Evolutionary conservation across 1,140 invertebrate species (phyloP), one percentile per base, ranked within the genome.

Genomic region (Armadillidium nasatum): DNA sequence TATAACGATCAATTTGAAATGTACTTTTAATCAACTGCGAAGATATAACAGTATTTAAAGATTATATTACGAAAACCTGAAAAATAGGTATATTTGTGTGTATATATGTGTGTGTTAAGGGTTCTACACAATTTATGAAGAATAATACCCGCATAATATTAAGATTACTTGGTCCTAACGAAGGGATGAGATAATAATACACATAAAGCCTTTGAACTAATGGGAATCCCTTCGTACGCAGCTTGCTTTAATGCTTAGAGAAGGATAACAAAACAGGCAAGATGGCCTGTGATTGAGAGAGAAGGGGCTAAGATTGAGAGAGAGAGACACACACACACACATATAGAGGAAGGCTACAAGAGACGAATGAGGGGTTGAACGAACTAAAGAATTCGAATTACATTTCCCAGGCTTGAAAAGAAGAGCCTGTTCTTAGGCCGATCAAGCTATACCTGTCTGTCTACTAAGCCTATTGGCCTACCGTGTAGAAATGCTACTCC

Each of bases 231-330:
- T 60, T 60, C 50, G 50, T 60, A 15, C 50, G 50, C 50, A 60
- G 50, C 50, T 60, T 60, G 50, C 50, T 60, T 60, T 60, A 19
- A 60, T 60, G 50, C 50, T 60, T 60, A 60, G 50, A 60, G 50
- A 19, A 60, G 50, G 50, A 60, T 60, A 60, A 60, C 50, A 60
- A 60, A 46, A 46, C 73, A 74, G 66, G 73, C 73, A 74, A 23
- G 19, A 23, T 33, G 73, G 73, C 44, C 50, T 21, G 50, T 60
- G 43, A 60, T 74, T 60, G 33, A 33, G 73, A 33, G 66, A 74
- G 19, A 46, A n/a, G 1, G 71, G 45, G 23, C 50, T 43, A 69
- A 43, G 45, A 50, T 67, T 45, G 68, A 75, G 44, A n/a, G 66
- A 44, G 23, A 33, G 60, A 21, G 46, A 33, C 33, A 33, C 33